Evolutionary conservation across 2,113 vertebrate species (phyloP).

Genomic region (Melanostigma gelatinosum): DNA sequence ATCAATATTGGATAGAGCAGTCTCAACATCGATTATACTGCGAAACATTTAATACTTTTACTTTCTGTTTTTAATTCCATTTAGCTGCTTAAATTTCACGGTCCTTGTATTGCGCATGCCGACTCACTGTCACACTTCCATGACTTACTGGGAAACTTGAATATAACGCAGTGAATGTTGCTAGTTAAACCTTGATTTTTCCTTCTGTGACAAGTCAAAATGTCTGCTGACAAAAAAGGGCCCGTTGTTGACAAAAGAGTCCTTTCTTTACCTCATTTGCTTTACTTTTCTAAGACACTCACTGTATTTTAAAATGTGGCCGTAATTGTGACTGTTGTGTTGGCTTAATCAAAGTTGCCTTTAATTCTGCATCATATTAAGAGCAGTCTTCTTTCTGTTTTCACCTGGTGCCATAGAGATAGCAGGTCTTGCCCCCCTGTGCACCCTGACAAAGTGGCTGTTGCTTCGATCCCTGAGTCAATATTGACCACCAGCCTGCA

Average conservation of each 20-base stretch:
- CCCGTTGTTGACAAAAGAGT: neutral
- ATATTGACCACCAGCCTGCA: conserved; percentile 77
- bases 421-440: conserved; percentile 36
- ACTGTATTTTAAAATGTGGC: neutral
- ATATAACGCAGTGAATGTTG: neutral
- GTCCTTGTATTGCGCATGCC: too few relatives aligned
- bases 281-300: neutral
- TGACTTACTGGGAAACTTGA: neutral
- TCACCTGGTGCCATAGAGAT: conserved; percentile 65
- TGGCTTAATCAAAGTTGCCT: neutral
- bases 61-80: neutral
- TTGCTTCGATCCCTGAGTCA: conserved; percentile 80
- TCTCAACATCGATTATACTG: neutral
- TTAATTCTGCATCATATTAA: conserved; percentile 2
- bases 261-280: neutral
- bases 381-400: conserved; percentile 47
- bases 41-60: neutral
- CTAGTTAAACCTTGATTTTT: neutral
- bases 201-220: neutral
- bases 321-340: neutral
- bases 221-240: neutral
- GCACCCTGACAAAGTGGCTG: conserved; percentile 71
- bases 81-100: neutral
- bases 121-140: too few relatives aligned
- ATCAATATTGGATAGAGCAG: neutral